phyloP scores from a whole-genome alignment of 2,113 vertebrate species.

The Tragelaphus imberbis region DNA sequence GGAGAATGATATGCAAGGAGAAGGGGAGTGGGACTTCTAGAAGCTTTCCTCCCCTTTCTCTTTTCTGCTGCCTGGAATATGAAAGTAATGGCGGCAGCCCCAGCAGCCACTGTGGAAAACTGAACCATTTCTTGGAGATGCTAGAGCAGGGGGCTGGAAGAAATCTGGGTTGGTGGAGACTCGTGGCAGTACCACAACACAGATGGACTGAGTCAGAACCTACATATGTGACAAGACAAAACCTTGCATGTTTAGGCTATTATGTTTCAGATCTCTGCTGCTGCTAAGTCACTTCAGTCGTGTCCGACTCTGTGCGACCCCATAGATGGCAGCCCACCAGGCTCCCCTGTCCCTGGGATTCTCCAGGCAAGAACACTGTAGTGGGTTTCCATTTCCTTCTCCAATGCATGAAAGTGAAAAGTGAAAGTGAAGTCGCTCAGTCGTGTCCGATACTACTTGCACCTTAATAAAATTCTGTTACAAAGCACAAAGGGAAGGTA shows the following conservation, averaged over 20 bases:
- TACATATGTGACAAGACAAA: not conserved
- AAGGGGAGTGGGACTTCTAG: not conserved
- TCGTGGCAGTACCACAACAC: accelerated
- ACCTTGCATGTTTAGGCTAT: not conserved
- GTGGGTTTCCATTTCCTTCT: too few relatives aligned
- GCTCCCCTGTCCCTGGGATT: too few relatives aligned
- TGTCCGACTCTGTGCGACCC: too few relatives aligned
- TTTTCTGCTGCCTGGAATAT: not conserved
- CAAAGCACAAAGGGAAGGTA: not conserved
- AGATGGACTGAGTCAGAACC: not conserved
- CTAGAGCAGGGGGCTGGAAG: not conserved
- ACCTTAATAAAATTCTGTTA: not conserved
- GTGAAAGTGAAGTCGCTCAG: too few relatives aligned
- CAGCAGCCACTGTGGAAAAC: not conserved
- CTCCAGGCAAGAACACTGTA: too few relatives aligned
- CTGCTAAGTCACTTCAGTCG: too few relatives aligned
- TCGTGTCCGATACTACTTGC: too few relatives aligned
- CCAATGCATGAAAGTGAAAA: too few relatives aligned
- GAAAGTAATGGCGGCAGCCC: not conserved
- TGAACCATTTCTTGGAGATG: not conserved
- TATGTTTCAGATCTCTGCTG: not conserved
- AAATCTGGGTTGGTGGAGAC: not conserved
- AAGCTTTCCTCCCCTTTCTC: not conserved
- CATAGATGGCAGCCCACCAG: too few relatives aligned
- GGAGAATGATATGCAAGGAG: not conserved